phyloP scores from a whole-genome alignment of 2,113 vertebrate genomes.

The Heloderma charlesbogerti region DNA sequence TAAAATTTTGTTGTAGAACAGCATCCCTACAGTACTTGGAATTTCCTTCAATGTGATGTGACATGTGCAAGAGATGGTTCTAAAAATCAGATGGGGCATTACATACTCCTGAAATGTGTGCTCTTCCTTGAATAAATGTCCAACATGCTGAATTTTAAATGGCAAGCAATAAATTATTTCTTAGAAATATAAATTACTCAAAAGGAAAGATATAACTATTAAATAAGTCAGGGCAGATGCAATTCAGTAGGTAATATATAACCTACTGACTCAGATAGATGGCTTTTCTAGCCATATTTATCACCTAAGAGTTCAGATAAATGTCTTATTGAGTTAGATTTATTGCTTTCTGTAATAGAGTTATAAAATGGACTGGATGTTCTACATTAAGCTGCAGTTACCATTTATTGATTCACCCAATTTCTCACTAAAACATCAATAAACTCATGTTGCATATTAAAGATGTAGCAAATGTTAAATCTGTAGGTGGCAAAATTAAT shows the following conservation, averaged over 20 bases:
- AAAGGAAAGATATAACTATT: conserved; percentile 20
- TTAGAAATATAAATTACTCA: conserved; percentile 39
- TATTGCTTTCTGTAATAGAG: conserved; percentile 1
- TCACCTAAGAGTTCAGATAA: conserved; percentile 24
- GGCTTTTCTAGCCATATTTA: conserved; percentile 43
- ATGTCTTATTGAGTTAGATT: conserved; percentile 32
- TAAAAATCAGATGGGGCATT: conserved; percentile 28
- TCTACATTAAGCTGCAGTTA: conserved; percentile 28
- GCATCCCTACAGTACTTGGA: fast-evolving
- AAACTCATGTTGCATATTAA: background rate
- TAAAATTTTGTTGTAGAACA: background rate
- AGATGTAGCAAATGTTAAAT: background rate
- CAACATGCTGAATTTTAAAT: conserved; percentile 24
- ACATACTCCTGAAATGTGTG: background rate
- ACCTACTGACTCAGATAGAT: conserved; percentile 9
- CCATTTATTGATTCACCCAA: conserved; percentile 22
- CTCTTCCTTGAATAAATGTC: conserved; percentile 5
- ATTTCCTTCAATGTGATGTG: background rate
- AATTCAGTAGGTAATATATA: conserved; percentile 24
- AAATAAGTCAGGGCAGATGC: conserved; percentile 10
- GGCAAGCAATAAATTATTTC: conserved; percentile 35
- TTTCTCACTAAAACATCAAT: conserved; percentile 3
- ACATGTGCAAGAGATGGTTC: background rate
- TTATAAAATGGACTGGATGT: conserved; percentile 24
- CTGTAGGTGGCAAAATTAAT: background rate